Percentiles rank a stretch among this genome's conserved stretches.
Evolutionary conservation across 2,888 invertebrate species (phyloP).

Genomic region (Stegophylla sp.): DNA sequence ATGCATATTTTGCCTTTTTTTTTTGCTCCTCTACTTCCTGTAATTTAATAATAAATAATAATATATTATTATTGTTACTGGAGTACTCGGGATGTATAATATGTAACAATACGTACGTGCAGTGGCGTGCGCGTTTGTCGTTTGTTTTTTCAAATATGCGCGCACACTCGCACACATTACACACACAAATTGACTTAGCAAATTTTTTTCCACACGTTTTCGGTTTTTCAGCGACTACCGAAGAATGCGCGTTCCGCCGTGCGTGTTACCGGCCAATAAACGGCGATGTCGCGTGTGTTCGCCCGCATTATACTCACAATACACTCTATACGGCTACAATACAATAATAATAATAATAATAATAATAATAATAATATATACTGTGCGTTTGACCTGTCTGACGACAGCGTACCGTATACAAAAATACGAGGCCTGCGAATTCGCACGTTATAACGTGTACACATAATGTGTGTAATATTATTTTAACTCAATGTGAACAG

Average conservation of each 20-base stretch:
- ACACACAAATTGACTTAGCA: too few species aligned
- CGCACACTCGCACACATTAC: background rate
- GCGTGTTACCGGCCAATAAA: constrained; percentile 41
- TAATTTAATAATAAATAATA: too few species aligned
- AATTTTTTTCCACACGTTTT: constrained; percentile 29
- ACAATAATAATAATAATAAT: too few species aligned
- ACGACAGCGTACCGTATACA: background rate
- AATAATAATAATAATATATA: too few species aligned
- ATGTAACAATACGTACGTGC: background rate
- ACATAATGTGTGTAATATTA: background rate
- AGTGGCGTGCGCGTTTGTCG: constrained; percentile 24
- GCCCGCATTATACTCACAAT: too few species aligned
- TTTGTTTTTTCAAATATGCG: background rate
- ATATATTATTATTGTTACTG: too few species aligned
- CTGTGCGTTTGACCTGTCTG: background rate
- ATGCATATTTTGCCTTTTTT: background rate
- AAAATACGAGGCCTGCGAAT: background rate
- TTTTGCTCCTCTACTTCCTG: too few species aligned
- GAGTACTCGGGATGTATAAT: too few species aligned
- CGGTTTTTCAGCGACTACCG: constrained; percentile 8
- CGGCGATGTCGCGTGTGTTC: constrained; percentile 15
- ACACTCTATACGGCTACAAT: too few species aligned
- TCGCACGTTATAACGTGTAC: background rate
- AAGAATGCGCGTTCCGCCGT: constrained; percentile 26
- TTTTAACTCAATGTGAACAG: background rate